These are phyloP conservation scores for Myathropa florea DNA, from an alignment of 2,888 invertebrate species.

Conservation along the genomic window DNA sequence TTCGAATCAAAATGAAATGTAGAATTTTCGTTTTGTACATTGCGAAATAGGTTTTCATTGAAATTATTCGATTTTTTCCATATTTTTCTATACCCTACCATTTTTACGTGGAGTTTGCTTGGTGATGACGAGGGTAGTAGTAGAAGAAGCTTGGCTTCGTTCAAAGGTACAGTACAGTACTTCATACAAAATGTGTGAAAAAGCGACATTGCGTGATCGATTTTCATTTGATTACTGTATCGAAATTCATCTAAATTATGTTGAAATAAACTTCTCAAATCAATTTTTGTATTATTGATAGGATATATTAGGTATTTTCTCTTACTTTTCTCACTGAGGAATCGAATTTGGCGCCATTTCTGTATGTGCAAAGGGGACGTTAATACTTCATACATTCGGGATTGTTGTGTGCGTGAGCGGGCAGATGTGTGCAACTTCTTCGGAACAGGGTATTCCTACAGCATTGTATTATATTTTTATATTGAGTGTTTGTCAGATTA, in stretches of 20 bases:
- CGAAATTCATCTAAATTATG: too few relatives aligned
- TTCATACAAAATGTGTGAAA: conserved; percentile 1
- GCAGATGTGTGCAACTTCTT: conserved; percentile 34
- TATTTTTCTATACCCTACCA: conserved; percentile 31
- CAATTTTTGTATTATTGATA: neutral
- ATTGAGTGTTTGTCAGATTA: too few relatives aligned
- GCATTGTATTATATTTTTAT: too few relatives aligned
- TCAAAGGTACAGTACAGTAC: conserved; percentile 55
- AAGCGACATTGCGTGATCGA: conserved; percentile 6
- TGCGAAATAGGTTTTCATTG: conserved; percentile 39
- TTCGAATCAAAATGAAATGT: conserved; percentile 38
- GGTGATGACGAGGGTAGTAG: conserved; percentile 52
- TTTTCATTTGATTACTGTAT: too few relatives aligned
- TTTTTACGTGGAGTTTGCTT: conserved; percentile 33
- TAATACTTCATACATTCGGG: conserved; percentile 25
- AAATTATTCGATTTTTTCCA: conserved; percentile 52
- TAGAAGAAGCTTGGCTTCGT: conserved; percentile 63
- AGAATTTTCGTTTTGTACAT: conserved; percentile 30
- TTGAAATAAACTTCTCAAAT: neutral
- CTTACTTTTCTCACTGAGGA: neutral
- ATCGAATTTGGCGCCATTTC: conserved; percentile 67
- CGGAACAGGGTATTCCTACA: too few relatives aligned
- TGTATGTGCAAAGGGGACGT: conserved; percentile 41
- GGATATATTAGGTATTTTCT: neutral
- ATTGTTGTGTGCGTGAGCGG: conserved; percentile 14